Conservation (phyloP, 35 echinoderm and acorn worm genomes). For the Lytechinus variegatus region DNA sequence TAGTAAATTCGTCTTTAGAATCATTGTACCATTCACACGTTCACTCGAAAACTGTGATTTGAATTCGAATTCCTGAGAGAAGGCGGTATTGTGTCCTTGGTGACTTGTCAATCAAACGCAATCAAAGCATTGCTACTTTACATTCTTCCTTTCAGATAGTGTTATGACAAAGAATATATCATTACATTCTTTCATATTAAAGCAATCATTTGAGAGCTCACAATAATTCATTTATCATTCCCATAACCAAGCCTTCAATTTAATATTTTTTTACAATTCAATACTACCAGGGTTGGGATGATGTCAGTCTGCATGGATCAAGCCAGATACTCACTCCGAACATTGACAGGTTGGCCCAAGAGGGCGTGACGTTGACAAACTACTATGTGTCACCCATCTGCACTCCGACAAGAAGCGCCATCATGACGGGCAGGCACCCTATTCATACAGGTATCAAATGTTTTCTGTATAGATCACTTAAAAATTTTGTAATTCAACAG, state of each 20-base stretch:
- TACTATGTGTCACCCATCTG: constrained; percentile 99
- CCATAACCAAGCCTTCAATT: neutral
- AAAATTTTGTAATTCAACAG: too few species aligned
- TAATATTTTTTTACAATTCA: neutral
- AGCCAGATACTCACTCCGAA: constrained; percentile 93
- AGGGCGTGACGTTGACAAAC: constrained; percentile 82
- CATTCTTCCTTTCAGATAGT: too few species aligned
- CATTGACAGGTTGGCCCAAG: constrained; percentile 84
- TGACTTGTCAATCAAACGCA: too few species aligned
- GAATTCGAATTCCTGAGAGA: too few species aligned
- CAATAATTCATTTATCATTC: neutral
- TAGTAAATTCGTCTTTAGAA: too few species aligned
- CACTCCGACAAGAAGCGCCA: constrained; percentile 87
- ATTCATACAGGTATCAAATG: constrained; percentile 76
- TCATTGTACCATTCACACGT: too few species aligned
- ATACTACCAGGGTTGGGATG: constrained; percentile 81
- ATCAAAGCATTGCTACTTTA: too few species aligned
- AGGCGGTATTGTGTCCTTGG: too few species aligned
- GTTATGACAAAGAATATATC: too few species aligned
- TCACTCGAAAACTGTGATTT: too few species aligned
- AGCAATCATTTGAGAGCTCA: too few species aligned
- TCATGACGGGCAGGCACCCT: constrained; percentile 98
- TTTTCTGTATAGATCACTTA: neutral
- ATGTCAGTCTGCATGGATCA: constrained; percentile 97
- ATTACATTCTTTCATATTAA: too few species aligned